phyloP scores from a whole-genome alignment of 1,140 invertebrate species.

The Heliothis subflexa region DNA sequence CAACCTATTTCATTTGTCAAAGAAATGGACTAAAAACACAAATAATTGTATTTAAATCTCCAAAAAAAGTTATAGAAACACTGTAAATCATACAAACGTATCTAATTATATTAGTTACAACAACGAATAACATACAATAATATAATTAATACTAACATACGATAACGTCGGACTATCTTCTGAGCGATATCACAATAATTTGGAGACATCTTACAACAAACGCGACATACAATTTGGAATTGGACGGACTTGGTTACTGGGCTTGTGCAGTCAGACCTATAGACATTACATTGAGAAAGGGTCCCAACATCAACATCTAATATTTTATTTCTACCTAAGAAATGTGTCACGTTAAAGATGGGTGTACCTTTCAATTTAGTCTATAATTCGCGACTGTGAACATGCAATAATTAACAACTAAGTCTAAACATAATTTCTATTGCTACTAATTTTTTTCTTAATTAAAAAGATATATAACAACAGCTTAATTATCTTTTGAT shows the following conservation, averaged over 20 bases:
- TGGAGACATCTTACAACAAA: slow-evolving; percentile 23
- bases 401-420: slow-evolving; percentile 5
- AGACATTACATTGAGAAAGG: neutral
- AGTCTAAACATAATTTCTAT: neutral
- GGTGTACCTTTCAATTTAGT: no score
- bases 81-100: slow-evolving; percentile 81
- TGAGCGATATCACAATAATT: slow-evolving; percentile 64
- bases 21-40: slow-evolving; percentile 50
- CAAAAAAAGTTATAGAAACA: slow-evolving; percentile 78
- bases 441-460: slow-evolving; percentile 1
- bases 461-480: neutral
- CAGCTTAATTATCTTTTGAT: neutral
- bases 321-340: slow-evolving; percentile 8
- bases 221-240: slow-evolving; percentile 51
- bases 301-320: neutral
- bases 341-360: slow-evolving; percentile 1
- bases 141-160: slow-evolving; percentile 70
- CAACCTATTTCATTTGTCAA: slow-evolving; percentile 41
- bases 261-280: slow-evolving; percentile 16
- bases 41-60: slow-evolving; percentile 76
- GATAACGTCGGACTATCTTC: slow-evolving; percentile 57
- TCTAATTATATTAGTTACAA: slow-evolving; percentile 73
- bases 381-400: neutral
- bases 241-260: slow-evolving; percentile 25
- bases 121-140: slow-evolving; percentile 61